These are phyloP conservation scores for Taenaris catops DNA, from an alignment of 2,888 invertebrate genomes.

Conservation along the genomic window DNA sequence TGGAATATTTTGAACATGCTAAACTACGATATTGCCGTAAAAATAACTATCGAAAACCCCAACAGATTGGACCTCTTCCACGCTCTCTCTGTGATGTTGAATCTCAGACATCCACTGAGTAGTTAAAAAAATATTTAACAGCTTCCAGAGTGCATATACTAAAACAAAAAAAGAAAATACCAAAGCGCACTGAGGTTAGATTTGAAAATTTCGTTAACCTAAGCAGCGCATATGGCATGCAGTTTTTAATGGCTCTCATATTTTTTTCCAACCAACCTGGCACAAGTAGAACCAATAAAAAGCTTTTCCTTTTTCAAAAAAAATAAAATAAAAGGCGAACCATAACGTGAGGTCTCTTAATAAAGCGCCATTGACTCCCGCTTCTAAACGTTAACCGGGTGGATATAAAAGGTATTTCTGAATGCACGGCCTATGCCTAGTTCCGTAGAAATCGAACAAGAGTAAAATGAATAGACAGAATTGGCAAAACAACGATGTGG, in stretches of 20 bases:
- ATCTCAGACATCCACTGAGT: no score
- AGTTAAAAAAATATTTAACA: no score
- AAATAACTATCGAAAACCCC: no score
- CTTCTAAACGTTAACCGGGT: slow-evolving; percentile 35
- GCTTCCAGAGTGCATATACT: not conserved
- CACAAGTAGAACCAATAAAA: slow-evolving; percentile 24
- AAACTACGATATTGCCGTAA: no score
- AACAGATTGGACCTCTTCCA: no score
- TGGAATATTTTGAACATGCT: no score
- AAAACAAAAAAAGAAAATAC: not conserved
- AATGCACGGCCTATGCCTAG: slow-evolving; percentile 25
- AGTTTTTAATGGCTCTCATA: slow-evolving; percentile 7
- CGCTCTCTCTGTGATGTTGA: no score
- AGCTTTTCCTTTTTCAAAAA: slow-evolving; percentile 22
- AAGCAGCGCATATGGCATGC: slow-evolving; percentile 3
- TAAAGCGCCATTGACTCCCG: slow-evolving; percentile 27
- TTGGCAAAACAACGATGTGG: slow-evolving; percentile 71
- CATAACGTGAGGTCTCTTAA: slow-evolving; percentile 26
- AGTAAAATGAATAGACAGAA: slow-evolving; percentile 53
- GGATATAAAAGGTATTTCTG: slow-evolving; percentile 36
- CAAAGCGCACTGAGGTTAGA: not conserved
- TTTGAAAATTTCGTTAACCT: slow-evolving; percentile 8
- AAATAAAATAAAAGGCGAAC: slow-evolving; percentile 22
- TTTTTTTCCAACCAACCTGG: slow-evolving; percentile 19
- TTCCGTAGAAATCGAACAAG: slow-evolving; percentile 35